A percentile compares a stretch with the other conserved stretches of the same genome.
Conservation (phyloP, 2,888 invertebrate genomes). For the Geotrupes spiniger region DNA sequence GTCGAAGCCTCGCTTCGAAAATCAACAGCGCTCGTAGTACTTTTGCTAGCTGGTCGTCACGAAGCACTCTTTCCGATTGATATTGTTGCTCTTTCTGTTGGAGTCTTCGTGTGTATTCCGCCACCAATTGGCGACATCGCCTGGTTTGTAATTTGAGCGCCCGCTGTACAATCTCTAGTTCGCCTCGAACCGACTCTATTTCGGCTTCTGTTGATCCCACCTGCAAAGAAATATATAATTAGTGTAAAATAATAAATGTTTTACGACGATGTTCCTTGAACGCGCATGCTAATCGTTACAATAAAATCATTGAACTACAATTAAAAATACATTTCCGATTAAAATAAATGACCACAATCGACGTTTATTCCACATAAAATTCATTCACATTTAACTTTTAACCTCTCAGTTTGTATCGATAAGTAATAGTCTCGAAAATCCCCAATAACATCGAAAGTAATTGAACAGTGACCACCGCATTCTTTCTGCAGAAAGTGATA, state of each 20-base stretch:
- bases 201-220: constrained; percentile 63
- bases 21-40: constrained; percentile 68
- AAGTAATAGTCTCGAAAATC: no score
- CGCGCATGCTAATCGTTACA: no score
- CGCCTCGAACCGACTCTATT: constrained; percentile 58
- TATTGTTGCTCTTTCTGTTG: constrained; percentile 60
- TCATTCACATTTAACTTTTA: no score
- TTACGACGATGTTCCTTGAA: no score
- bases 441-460: no score
- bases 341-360: no score
- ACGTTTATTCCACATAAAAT: no score
- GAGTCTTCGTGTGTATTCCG: constrained; percentile 61
- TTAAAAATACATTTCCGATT: no score
- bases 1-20: constrained; percentile 67
- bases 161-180: constrained; percentile 65
- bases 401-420: no score
- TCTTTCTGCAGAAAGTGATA: no score
- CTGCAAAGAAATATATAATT: constrained; percentile 54
- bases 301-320: no score
- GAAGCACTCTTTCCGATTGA: constrained; percentile 59
- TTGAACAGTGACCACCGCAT: no score
- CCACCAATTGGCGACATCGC: constrained; percentile 66
- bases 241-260: not conserved
- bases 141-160: constrained; percentile 64
- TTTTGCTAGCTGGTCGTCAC: constrained; percentile 69